Percentiles rank a stretch among this genome's conserved stretches.
These are phyloP conservation scores for Myiotriccus ornatus DNA, from an alignment of 2,797 vertebrate genomes.

Conservation along the genomic window DNA sequence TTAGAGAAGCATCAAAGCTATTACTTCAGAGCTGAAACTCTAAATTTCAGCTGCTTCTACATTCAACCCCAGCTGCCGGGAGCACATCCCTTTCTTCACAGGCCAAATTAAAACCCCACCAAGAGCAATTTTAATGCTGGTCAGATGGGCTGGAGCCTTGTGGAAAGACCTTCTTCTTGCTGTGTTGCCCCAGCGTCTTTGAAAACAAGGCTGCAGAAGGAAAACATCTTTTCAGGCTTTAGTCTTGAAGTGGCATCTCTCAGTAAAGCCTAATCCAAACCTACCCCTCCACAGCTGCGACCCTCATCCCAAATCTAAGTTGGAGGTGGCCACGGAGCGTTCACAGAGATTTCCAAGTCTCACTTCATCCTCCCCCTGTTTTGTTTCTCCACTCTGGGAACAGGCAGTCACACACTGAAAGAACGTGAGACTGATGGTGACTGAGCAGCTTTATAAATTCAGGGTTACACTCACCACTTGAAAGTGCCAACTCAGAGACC, in stretches of 20 bases:
- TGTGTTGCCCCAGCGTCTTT: neutral
- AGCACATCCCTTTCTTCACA: neutral
- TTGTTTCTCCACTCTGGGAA: neutral
- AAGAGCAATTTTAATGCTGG: neutral
- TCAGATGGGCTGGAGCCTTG: neutral
- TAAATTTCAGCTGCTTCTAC: neutral
- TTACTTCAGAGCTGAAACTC: neutral
- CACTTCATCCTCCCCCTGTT: neutral
- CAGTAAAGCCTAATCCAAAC: neutral
- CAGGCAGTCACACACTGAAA: neutral
- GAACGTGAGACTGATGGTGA: neutral
- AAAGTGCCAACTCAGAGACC: conserved; percentile 7
- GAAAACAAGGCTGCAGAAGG: neutral
- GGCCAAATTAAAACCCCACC: conserved; percentile 5
- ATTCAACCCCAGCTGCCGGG: neutral
- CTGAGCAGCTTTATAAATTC: neutral
- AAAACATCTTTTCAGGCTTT: neutral
- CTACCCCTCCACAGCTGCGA: neutral
- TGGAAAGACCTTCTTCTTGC: neutral
- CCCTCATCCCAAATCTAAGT: neutral
- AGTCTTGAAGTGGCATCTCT: neutral
- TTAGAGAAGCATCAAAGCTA: neutral
- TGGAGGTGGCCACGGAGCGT: neutral
- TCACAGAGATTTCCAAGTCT: neutral
- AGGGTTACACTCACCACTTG: conserved; percentile 10